Base-by-base conservation (phyloP, 2,113 vertebrate genomes). In the Numenius arquata region DNA sequence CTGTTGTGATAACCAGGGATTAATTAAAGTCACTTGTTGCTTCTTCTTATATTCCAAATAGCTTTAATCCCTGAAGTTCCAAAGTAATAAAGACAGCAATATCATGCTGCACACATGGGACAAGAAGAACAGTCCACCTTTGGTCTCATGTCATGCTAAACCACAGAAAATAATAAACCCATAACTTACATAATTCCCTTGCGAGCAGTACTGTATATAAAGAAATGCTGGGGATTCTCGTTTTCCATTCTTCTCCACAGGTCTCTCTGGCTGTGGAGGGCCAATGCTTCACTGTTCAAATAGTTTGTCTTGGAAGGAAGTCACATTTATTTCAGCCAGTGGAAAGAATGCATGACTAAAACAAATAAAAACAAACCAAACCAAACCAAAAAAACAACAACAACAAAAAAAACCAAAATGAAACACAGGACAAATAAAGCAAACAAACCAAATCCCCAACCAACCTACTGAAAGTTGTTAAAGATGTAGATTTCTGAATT, bases 11-110 rank as follows among this genome's bases (percentile, higher is more conserved):
- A 95, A 95, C 83, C n/a, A 80, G 85, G 92, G 91, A 97, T 95
- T 94, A 96, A 94, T 96, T 97, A 94, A 80, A 73, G 92, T 89
- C 90, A 79, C 92, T 96, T 87, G 76, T 84, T 96, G 83, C 77
- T 91, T 10, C 38, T 86, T 68, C 70, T 85, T 94, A 53, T 71
- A 88, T 92, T 91, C 86, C 88, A 96, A 96, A 96, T 48, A 89
- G 90, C 80, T 92, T 75, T 75, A 96, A 82, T 96, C 96, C 95
- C 94, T 38, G 26, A 92, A 90, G 90, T 92, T 95, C 92, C 84
- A 76, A 91, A 94, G 92, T 95, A 96, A 96, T 96, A 96, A 96
- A 93, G 85, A 59, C 0, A 0, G 83, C 62, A 92, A 95, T 96
- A 95, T 85, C 62, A 78, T 87, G 52, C 55, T 62, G 25, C 41